A percentile compares a stretch with the other conserved stretches of the same genome.
Conservation (phyloP, 2,113 vertebrate species). For the Emydocephalus ijimae region DNA sequence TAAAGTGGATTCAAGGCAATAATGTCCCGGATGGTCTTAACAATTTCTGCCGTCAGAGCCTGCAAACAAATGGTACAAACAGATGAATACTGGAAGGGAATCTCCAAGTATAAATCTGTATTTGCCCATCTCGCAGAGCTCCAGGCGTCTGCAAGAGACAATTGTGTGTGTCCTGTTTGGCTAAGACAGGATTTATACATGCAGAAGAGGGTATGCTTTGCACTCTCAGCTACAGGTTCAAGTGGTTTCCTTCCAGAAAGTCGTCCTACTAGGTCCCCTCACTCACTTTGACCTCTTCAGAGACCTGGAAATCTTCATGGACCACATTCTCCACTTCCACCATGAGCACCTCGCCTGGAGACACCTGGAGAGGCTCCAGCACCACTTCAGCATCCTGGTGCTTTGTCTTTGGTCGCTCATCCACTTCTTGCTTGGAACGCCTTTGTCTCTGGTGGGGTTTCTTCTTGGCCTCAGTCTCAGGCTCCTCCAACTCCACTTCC, state of each 20-base stretch:
- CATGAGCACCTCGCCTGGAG: slow-evolving; percentile 81
- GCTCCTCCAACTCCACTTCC: slow-evolving; percentile 82
- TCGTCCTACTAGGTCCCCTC: neutral
- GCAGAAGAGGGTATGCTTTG: neutral
- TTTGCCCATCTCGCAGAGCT: neutral
- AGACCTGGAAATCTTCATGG: slow-evolving; percentile 94
- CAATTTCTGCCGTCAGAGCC: slow-evolving; percentile 97
- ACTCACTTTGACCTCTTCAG: slow-evolving; percentile 92
- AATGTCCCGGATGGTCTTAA: slow-evolving; percentile 98
- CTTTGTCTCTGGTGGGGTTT: slow-evolving; percentile 77
- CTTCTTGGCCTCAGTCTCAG: slow-evolving; percentile 63
- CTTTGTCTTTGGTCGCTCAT: slow-evolving; percentile 51
- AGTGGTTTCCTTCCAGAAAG: neutral
- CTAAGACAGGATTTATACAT: neutral
- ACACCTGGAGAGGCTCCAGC: slow-evolving; percentile 61
- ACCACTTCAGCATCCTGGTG: slow-evolving; percentile 64
- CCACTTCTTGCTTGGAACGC: slow-evolving; percentile 69
- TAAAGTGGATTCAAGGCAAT: slow-evolving; percentile 95
- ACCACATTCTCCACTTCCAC: slow-evolving; percentile 93
- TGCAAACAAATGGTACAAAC: slow-evolving; percentile 40
- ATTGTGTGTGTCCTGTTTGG: neutral
- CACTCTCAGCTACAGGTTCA: neutral
- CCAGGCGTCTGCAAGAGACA: neutral
- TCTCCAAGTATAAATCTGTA: neutral
- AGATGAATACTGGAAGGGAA: no score